A percentile compares a stretch with the other conserved stretches of the same genome.
phyloP scores from a whole-genome alignment of 2,888 invertebrate species.

The Allolobophora icterica region DNA sequence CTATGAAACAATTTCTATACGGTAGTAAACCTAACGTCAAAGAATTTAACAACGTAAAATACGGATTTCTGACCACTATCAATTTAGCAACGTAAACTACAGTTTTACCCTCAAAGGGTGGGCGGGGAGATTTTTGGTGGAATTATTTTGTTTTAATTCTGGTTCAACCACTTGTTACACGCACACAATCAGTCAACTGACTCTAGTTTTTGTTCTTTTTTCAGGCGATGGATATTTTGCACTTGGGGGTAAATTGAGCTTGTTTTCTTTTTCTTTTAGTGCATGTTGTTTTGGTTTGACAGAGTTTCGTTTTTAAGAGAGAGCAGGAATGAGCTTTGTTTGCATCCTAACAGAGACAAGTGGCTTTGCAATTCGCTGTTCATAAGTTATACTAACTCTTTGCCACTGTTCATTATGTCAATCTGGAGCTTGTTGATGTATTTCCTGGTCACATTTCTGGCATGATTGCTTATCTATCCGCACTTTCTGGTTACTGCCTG shows the following conservation, averaged over 20 bases:
- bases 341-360: too few relatives aligned
- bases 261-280: not conserved
- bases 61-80: too few relatives aligned
- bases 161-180: not conserved
- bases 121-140: not conserved
- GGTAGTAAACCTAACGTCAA: too few relatives aligned
- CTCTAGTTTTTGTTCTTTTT: slow-evolving; percentile 11
- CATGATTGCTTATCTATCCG: not conserved
- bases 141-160: not conserved
- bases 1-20: too few relatives aligned
- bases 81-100: too few relatives aligned
- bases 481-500: not conserved
- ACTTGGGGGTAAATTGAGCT: slow-evolving; percentile 2
- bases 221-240: slow-evolving; percentile 27
- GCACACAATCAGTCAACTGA: not conserved
- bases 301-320: not conserved
- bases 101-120: not conserved
- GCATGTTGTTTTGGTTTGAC: not conserved
- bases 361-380: not conserved
- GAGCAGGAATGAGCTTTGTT: not conserved
- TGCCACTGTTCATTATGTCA: not conserved
- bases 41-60: too few relatives aligned
- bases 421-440: not conserved
- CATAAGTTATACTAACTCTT: not conserved
- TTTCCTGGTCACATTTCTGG: slow-evolving; percentile 3